A percentile compares a stretch with the other conserved stretches of the same genome.
phyloP scores from a whole-genome alignment of 2,888 invertebrate genomes.

The Ochlodes sylvanus region DNA sequence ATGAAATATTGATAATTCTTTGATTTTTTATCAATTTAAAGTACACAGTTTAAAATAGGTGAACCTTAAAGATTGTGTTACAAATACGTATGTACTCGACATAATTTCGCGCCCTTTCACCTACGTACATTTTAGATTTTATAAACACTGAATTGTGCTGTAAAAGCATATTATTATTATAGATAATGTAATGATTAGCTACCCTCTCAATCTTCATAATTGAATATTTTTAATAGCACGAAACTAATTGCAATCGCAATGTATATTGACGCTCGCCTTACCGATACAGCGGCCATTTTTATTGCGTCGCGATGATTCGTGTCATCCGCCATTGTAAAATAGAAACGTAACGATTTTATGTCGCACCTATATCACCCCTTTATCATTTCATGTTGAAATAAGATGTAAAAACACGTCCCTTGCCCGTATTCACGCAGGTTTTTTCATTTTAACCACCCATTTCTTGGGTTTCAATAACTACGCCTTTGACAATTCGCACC shows the following conservation, averaged over 20 bases:
- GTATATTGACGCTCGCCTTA: constrained; percentile 82
- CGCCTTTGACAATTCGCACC: constrained; percentile 82
- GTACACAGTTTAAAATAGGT: constrained; percentile 15
- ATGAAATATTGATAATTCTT: background rate
- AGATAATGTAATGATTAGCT: background rate
- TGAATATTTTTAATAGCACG: constrained; percentile 10
- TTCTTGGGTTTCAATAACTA: constrained; percentile 72
- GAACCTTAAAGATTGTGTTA: constrained; percentile 47
- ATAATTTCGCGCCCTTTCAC: constrained; percentile 85
- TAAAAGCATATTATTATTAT: background rate
- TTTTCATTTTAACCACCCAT: constrained; percentile 69
- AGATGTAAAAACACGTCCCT: constrained; percentile 64
- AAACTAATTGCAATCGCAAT: constrained; percentile 56
- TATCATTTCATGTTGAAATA: constrained; percentile 56
- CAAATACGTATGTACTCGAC: constrained; percentile 49
- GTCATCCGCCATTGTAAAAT: constrained; percentile 84
- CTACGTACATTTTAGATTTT: constrained; percentile 43
- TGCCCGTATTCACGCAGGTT: constrained; percentile 60
- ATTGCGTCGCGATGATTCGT: constrained; percentile 84
- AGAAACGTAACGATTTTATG: constrained; percentile 63
- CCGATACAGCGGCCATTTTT: constrained; percentile 84
- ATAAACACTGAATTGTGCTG: constrained; percentile 6
- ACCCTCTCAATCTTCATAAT: background rate
- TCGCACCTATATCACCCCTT: constrained; percentile 63
- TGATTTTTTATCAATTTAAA: constrained; percentile 3